phyloP scores from a whole-genome alignment of 2,113 vertebrate species.

The Chloropsis cyanopogon region DNA sequence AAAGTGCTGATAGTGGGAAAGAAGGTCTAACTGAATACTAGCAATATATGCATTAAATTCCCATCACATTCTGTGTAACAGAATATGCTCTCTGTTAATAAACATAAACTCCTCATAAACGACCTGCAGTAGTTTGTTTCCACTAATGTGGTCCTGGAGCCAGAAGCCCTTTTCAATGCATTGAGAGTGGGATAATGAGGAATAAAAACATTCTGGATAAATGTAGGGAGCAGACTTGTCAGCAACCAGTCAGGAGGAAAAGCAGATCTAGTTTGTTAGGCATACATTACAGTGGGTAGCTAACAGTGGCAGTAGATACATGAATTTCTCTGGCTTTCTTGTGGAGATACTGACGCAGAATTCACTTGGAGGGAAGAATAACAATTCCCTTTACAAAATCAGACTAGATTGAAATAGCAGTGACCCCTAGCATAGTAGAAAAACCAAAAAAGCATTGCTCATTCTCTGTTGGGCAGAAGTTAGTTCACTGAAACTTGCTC shows the following conservation, averaged over 20 bases:
- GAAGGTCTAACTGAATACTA: neutral
- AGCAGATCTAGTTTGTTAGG: neutral
- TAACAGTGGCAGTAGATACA: neutral
- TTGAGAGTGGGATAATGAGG: neutral
- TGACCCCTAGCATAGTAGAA: accelerated
- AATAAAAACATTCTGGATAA: neutral
- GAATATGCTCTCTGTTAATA: neutral
- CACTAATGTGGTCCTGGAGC: neutral
- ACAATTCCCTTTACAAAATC: neutral
- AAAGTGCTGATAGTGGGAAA: neutral
- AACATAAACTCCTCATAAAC: neutral
- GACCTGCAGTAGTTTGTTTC: neutral
- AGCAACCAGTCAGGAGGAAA: neutral
- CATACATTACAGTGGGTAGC: neutral
- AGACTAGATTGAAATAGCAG: neutral
- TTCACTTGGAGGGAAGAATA: neutral
- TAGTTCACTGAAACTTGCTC: neutral
- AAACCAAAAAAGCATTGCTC: neutral
- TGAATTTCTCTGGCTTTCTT: neutral
- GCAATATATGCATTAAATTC: neutral
- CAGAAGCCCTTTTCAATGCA: neutral
- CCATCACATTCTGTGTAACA: neutral
- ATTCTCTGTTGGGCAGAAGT: neutral
- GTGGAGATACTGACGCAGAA: neutral
- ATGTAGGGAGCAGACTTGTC: neutral